Evolutionary conservation across 2,888 invertebrate genomes (phyloP), one percentile per base, ranked within the genome.

Genomic region (Liodrosophila aerea): DNA sequence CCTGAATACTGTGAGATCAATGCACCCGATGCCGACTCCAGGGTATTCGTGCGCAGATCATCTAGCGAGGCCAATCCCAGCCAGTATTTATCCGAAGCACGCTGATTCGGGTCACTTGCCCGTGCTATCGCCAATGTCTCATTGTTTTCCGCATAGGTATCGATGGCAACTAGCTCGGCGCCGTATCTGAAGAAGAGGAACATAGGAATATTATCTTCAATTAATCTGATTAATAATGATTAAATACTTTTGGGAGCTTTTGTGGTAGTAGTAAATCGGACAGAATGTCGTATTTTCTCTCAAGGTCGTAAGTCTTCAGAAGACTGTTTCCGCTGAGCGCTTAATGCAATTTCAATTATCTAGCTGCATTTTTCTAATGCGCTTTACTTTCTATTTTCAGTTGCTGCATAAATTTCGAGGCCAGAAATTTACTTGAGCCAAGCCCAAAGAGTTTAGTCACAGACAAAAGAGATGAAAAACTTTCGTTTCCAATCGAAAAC

Each of bases 1-100:
- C 97, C 97, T 68, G 97, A 96, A 89, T 97, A 97, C 90, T 97
- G 97, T 5, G 97, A 97, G 61, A 97, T 95, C 78, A 97, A 92
- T 65, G 95, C 93, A 50, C 97, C 97, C 49, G 96, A 95, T 18
- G 97, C 97, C 3, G 97, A 97, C 91, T 97, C 97, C 64, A 98
- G 91, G n/a, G 97, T 97, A 90, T 97, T 97, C 41, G 97, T 98
- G 88, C 96, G 92, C 52, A 98, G 92, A 90, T 97, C 97, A 90
- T 97, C 97, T 63, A 97, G 92, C 30, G 97, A 95, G 41, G 96
- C 95, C 77, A 97, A 92, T 53, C 97, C 97, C 62, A 97, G 91
- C 97, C 97, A 97, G 90, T 97, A 97, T 88, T 95, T 94, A 76
- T 93, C 93, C 39, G 91, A 91, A 63, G 92, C 93, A 78, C 95